Evolutionary conservation across 2,888 invertebrate species (phyloP).

Genomic region (Prosopocoilus inquinatus): DNA sequence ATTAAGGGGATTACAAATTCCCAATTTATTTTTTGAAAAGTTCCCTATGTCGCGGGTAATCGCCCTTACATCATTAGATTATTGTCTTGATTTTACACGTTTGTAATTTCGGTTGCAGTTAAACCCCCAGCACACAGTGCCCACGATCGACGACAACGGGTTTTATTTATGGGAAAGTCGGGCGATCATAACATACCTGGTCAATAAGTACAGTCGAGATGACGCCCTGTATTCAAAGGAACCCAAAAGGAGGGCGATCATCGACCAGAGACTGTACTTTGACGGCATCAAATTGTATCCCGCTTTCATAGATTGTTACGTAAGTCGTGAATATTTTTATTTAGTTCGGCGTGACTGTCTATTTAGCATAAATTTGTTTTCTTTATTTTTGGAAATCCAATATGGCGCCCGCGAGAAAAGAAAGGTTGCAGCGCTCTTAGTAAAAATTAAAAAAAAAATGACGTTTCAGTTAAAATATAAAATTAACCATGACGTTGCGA

Average conservation of each 20-base stretch:
- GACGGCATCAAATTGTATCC: slow-evolving; percentile 74
- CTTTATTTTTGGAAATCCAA: too few relatives aligned
- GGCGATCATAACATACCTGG: slow-evolving; percentile 77
- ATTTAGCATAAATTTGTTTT: too few relatives aligned
- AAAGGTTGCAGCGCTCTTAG: too few relatives aligned
- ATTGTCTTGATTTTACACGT: too few relatives aligned
- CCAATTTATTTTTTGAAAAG: too few relatives aligned
- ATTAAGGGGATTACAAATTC: too few relatives aligned
- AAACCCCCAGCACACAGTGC: slow-evolving; percentile 82
- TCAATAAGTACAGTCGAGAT: slow-evolving; percentile 76
- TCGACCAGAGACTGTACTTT: slow-evolving; percentile 79
- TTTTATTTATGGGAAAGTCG: slow-evolving; percentile 82
- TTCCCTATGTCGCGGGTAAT: too few relatives aligned
- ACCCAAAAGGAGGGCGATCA: slow-evolving; percentile 69
- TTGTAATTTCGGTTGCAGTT: slow-evolving; percentile 53
- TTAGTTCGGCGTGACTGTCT: too few relatives aligned
- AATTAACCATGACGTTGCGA: too few relatives aligned
- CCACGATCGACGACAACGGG: slow-evolving; percentile 80
- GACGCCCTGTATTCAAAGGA: slow-evolving; percentile 76
- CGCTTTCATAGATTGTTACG: slow-evolving; percentile 69
- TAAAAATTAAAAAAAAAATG: too few relatives aligned
- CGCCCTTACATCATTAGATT: background rate
- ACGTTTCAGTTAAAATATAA: too few relatives aligned
- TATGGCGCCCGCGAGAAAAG: too few relatives aligned
- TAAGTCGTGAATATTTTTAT: slow-evolving; percentile 53